phyloP scores from a whole-genome alignment of 2,888 invertebrate species.

The Acleris laterana region DNA sequence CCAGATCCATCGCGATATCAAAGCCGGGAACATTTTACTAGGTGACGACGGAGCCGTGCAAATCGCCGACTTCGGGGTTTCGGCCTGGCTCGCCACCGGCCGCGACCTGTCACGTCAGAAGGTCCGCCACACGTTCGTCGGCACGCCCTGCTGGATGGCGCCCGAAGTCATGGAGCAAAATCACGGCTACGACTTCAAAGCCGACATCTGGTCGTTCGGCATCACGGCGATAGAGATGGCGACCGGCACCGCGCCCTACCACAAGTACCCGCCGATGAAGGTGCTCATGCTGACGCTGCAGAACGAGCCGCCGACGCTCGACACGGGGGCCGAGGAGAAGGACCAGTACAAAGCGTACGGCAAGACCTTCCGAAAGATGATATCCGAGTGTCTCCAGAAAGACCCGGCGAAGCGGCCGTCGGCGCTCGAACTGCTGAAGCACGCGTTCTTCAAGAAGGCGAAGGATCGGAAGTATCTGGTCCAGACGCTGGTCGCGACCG shows the following conservation, averaged over 20 bases:
- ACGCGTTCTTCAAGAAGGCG: slow-evolving; percentile 99
- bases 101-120: slow-evolving; percentile 97
- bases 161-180: slow-evolving; percentile 99
- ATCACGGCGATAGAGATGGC: slow-evolving; percentile 99
- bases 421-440: slow-evolving; percentile 97
- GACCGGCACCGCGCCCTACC: slow-evolving; percentile 99
- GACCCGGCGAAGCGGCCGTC: slow-evolving; percentile 98
- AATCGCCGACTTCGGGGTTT: slow-evolving; percentile 99
- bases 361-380: slow-evolving; percentile 98
- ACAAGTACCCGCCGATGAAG: slow-evolving; percentile 99
- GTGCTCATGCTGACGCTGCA: slow-evolving; percentile 99
- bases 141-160: slow-evolving; percentile 99
- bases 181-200: slow-evolving; percentile 99
- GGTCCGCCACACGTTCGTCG: slow-evolving; percentile 99
- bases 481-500: slow-evolving; percentile 93
- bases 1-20: slow-evolving; percentile 97
- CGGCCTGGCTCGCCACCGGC: slow-evolving; percentile 98
- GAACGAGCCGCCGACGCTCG: slow-evolving; percentile 98
- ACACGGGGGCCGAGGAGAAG: slow-evolving; percentile 98
- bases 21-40: slow-evolving; percentile 98
- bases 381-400: slow-evolving; percentile 98
- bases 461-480: slow-evolving; percentile 96
- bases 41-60: slow-evolving; percentile 99
- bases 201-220: slow-evolving; percentile 92
- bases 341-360: slow-evolving; percentile 99